Base-by-base conservation (phyloP, 2,888 invertebrate species). In the Drosophila barbarae region DNA sequence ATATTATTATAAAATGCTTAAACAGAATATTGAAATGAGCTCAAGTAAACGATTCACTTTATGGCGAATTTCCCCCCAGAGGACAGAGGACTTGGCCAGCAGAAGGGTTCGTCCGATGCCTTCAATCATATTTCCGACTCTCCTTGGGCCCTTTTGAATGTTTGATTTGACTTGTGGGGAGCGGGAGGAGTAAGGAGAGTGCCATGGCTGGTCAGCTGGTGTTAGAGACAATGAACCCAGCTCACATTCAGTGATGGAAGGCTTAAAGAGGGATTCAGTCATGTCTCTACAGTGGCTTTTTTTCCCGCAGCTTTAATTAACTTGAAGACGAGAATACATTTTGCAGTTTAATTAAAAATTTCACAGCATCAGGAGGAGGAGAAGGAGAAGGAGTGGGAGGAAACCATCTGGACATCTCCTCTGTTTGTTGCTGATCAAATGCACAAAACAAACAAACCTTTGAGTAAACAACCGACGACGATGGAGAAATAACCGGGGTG, bases 381-480 rank as follows among this genome's bases (percentile, higher is more conserved):
- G 21, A 4, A 23, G 15, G 23, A 30, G 23, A 5, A 12, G 36
- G n/a, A 36, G n/a, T 2, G 41, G 10, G 5, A 13, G 46, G 46
- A 47, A 51, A 23, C 32, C 12, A 39, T 30, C 32, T 21, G 49
- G 26, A 30, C 58, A 32, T 39, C 15, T n/a, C 36, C 36, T 36
- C 28, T 34, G 54, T 41, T 52, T 50, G 61, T 56, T 56, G 64
- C 60, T 69, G 55, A 69, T 70, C 69, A 74, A 80, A 85, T 80
- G 80, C 73, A 77, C 71, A 80, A 80, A 67, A 61, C 63, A 72
- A 74, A 79, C 74, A 74, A 71, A 67, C 54, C 41, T 47, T 47
- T 23, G 23, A 53, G 68, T 77, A 77, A 78, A 80, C 71, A 80
- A 74, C 55, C 30, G 9, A 32, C 30, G 30, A 46, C 30, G 46